Evolutionary conservation across 2,797 vertebrate genomes (phyloP), one percentile per base, ranked within the genome.

Genomic region (Xenentodon cancila): DNA sequence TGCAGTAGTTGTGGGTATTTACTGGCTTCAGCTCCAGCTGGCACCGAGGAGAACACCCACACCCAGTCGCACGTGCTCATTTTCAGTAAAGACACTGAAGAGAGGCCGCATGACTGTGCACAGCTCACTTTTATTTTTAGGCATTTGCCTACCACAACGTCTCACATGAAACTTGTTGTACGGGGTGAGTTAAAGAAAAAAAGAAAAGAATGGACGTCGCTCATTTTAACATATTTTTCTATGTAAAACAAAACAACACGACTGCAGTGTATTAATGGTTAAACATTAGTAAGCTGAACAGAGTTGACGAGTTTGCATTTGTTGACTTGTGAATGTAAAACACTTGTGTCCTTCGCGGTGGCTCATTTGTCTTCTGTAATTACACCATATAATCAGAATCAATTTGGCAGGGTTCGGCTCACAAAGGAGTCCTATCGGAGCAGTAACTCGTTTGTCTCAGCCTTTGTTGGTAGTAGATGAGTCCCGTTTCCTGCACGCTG

Each of bases 401-500:
- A 78, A 77, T 81, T 80, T 68, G 60, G 58, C 60, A 57, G 37
- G 0, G 46, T 50, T 63, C 22, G 7, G 44, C 61, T 49, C 70
- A 68, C 80, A 77, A 73, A 78, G 81, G 9, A 50, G 63, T 18
- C 55, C 58, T 71, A 81, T 82, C 70, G 40, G 56, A 45, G 63
- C 59, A 52, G 57, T 16, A 53, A 53, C 71, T 49, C 42, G 53
- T 48, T 69, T 44, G 16, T 74, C 67, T 79, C 61, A 46, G 64
- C 17, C 2, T 46, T 63, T 71, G 58, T 56, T 15, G 45, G 59
- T 61, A 56, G 76, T 53, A 50, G 75, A 83, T 64, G 67, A 80
- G 68, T 64, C 59, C 70, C 53, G 71, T 84, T 88, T 85, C 80
- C 80, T 77, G 75, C 52, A 22, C 54, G 16, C 56, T 46, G 74